Percentiles rank a stretch among this genome's conserved stretches.
Conservation (phyloP, 2,888 invertebrate genomes). For the Clivina fossor region DNA sequence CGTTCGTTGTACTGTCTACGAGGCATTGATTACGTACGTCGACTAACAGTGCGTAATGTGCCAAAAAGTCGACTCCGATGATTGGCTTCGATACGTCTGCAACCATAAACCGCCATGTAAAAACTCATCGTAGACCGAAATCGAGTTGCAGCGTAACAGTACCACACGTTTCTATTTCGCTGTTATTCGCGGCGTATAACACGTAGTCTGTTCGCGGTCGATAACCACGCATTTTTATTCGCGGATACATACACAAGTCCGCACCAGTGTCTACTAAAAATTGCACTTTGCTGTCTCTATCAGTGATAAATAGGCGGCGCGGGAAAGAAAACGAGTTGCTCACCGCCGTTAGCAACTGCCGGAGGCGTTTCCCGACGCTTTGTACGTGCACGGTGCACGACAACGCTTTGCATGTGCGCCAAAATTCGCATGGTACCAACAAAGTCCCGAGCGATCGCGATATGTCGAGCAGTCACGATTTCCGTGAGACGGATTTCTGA, state of each 20-base stretch:
- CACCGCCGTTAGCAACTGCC: slow-evolving; percentile 43
- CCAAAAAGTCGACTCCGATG: slow-evolving; percentile 46
- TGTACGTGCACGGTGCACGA: slow-evolving; percentile 6
- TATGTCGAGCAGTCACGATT: no score
- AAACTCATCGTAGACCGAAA: slow-evolving; percentile 43
- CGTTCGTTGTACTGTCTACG: slow-evolving; percentile 35
- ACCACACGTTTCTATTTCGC: slow-evolving; percentile 45
- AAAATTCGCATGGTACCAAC: slow-evolving; percentile 27
- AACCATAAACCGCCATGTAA: slow-evolving; percentile 45
- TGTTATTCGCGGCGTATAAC: slow-evolving; percentile 45
- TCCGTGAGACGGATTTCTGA: slow-evolving; percentile 39
- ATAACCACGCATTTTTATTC: slow-evolving; percentile 34
- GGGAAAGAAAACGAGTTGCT: slow-evolving; percentile 37
- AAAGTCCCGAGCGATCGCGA: no score
- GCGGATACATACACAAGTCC: slow-evolving; percentile 40
- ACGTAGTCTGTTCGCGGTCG: slow-evolving; percentile 39
- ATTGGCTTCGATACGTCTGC: slow-evolving; percentile 46
- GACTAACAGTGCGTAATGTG: slow-evolving; percentile 44
- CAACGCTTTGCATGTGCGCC: slow-evolving; percentile 8
- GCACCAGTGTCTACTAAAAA: slow-evolving; percentile 37
- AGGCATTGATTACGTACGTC: slow-evolving; percentile 41
- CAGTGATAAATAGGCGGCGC: slow-evolving; percentile 42
- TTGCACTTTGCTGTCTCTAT: slow-evolving; percentile 37
- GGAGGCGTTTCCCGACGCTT: neutral
- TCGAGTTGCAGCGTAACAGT: slow-evolving; percentile 38